These are phyloP conservation scores for Drosophila meridionalis DNA, from an alignment of 2,888 invertebrate genomes.

Conservation along the genomic window DNA sequence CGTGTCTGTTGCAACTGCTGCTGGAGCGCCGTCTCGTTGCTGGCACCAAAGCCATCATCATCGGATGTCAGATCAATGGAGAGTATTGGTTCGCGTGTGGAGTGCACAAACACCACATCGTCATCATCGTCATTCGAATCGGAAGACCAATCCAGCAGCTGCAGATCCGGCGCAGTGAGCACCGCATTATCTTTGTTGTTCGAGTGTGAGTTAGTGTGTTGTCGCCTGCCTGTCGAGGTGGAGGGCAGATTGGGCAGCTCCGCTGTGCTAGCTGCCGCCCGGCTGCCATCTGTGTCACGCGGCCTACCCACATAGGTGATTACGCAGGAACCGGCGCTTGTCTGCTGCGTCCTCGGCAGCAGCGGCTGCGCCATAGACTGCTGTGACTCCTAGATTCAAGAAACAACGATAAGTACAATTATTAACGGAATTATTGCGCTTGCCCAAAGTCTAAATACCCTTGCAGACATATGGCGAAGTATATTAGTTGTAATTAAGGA, in stretches of 20 bases:
- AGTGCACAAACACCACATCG: constrained; percentile 86
- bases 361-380: constrained; percentile 16
- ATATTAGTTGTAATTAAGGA: neutral
- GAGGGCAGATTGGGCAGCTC: constrained; percentile 48
- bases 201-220: constrained; percentile 21
- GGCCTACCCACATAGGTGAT: constrained; percentile 71
- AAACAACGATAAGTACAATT: neutral
- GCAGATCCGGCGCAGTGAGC: constrained; percentile 88
- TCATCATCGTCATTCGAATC: constrained; percentile 88
- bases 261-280: constrained; percentile 15
- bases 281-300: constrained; percentile 36
- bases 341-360: constrained; percentile 36
- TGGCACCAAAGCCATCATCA: constrained; percentile 84
- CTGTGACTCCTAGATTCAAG: constrained; percentile 18
- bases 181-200: constrained; percentile 63
- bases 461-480: constrained; percentile 1
- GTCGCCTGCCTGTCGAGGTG: constrained; percentile 55
- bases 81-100: constrained; percentile 85
- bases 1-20: constrained; percentile 20
- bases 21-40: constrained; percentile 26
- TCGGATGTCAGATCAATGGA: constrained; percentile 87
- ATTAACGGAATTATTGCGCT: neutral
- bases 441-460: constrained; percentile 5
- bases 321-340: constrained; percentile 63
- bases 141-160: constrained; percentile 90